A percentile compares a stretch with the other conserved stretches of the same genome.
Evolutionary conservation across 2,113 vertebrate genomes (phyloP).

Genomic region (Cinclus mexicanus): DNA sequence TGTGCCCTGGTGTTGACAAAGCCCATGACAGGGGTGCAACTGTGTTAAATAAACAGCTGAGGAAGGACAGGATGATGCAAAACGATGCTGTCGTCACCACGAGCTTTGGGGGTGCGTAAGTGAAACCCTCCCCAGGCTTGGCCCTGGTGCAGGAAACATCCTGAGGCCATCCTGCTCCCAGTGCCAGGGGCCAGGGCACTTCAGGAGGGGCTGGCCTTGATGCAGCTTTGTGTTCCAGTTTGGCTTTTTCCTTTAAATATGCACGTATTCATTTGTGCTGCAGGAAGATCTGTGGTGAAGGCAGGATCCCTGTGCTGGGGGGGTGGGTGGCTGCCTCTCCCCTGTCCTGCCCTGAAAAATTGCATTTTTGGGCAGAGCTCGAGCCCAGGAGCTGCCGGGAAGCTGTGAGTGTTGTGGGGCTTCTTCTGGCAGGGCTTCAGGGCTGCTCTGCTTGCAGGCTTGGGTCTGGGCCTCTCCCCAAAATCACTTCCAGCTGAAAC

Average conservation of each 20-base stretch:
- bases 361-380: neutral
- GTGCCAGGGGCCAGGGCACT: neutral
- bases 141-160: neutral
- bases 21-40: neutral
- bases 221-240: neutral
- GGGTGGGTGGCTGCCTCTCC: rapidly evolving
- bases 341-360: neutral
- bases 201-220: neutral
- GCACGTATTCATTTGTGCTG: neutral
- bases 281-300: neutral
- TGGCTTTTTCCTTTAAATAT: neutral
- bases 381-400: neutral
- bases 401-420: neutral
- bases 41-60: neutral
- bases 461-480: neutral
- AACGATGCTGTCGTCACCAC: neutral
- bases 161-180: neutral
- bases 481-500: neutral
- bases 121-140: neutral
- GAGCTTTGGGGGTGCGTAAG: neutral
- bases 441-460: neutral
- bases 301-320: neutral
- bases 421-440: neutral
- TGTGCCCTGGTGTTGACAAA: neutral
- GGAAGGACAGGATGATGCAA: neutral